Base-by-base conservation (phyloP, 2,797 vertebrate genomes). In the Smutsia gigantea region DNA sequence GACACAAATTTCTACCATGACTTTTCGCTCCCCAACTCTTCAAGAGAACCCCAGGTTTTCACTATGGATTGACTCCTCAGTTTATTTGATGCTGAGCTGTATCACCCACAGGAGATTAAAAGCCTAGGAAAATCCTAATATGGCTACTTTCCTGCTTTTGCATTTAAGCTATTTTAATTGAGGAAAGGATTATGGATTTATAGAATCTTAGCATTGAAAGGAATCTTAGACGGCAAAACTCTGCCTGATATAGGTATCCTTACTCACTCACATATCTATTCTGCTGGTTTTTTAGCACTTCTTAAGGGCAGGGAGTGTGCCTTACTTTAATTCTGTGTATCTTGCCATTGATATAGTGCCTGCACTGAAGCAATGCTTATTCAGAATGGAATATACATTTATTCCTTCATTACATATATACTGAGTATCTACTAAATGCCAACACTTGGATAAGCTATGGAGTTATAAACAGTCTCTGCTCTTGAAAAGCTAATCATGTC, bases 281-380 rank as follows among this genome's bases (percentile, higher is more conserved):
- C 19, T 88, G 37, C 13, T 89, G 31, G 31, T 27, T 75, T n/a
- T 11, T 46, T 29, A 63, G n/a, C 21, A 64, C 13, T 49, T 6
- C 17, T 53, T 75, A 77, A 31, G 12, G 25, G 7, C 31, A 90
- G 68, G 34, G 39, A 46, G 17, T 61, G 4, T 18, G 15, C n/a
- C 25, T 85, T 85, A 94, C 57, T 93, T 87, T 82, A 91, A 94
- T 82, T 95, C 37, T 66, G 10, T 63, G 3, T 27, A 29, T 72
- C 25, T 86, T 92, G 17, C 34, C 46, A 0, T 53, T 86, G 59
- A 72, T 82, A 59, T 2, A 88, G 5, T 66, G 14, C 37, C 27
- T 53, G 27, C 49, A 68, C 31, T 29, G 49, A 68, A 31, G 46
- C 29, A 69, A 23, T 92, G 34, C 13, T 83, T 91, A 49, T 34